These are phyloP conservation scores for Lucifuga dentata DNA, from an alignment of 2,113 vertebrate genomes.

Conservation along the genomic window DNA sequence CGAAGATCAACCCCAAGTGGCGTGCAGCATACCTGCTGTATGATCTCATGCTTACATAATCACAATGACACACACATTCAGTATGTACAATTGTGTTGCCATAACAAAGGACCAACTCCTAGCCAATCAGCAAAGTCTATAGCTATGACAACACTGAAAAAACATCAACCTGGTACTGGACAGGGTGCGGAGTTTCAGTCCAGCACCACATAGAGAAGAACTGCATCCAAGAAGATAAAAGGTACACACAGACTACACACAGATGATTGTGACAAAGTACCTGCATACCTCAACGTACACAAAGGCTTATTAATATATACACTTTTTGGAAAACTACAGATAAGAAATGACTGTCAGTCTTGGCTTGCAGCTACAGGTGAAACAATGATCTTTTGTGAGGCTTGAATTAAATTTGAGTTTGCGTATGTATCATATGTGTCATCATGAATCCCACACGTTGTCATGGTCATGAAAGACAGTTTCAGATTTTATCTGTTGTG, in stretches of 20 bases:
- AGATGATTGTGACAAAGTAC: not conserved
- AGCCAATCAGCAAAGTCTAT: not conserved
- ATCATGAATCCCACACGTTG: not conserved
- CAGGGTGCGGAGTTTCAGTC: constrained; percentile 60
- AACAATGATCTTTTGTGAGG: constrained; percentile 40
- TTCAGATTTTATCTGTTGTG: not conserved
- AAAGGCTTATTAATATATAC: not conserved
- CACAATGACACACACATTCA: not conserved
- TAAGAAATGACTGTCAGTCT: constrained; percentile 30
- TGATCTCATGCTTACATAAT: constrained; percentile 45
- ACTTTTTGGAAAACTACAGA: constrained; percentile 2
- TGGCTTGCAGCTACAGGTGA: constrained; percentile 11
- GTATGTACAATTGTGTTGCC: not conserved
- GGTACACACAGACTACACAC: not conserved
- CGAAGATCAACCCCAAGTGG: not conserved
- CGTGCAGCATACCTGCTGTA: constrained; percentile 30
- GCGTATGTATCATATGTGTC: constrained; percentile 1
- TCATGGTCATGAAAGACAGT: not conserved
- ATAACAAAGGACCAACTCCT: not conserved
- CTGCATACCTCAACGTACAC: not conserved
- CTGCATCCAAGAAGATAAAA: constrained; percentile 16
- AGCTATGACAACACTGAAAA: constrained; percentile 47
- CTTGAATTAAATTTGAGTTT: constrained; percentile 10
- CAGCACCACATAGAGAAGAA: constrained; percentile 15
- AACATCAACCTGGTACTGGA: constrained; percentile 15